Evolutionary conservation across 2,797 vertebrate genomes (phyloP).

Genomic region (Lates japonicus): DNA sequence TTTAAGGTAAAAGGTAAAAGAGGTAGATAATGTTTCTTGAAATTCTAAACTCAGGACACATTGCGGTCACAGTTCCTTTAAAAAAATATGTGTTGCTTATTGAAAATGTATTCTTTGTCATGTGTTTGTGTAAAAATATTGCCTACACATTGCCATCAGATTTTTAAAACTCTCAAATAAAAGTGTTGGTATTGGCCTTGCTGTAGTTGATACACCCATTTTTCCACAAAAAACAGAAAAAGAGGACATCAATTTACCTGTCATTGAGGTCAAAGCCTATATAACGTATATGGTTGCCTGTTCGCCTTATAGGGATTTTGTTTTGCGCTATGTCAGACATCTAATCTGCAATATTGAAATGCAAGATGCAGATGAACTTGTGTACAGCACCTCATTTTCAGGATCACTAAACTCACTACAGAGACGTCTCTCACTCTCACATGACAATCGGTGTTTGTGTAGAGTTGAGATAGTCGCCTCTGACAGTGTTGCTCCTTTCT

Average conservation of each 20-base stretch:
- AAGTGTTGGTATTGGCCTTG: not conserved
- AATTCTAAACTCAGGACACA: not conserved
- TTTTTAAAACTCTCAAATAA: not conserved
- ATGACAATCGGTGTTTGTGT: slow-evolving; percentile 63
- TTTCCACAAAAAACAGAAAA: not conserved
- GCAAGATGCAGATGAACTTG: slow-evolving; percentile 24
- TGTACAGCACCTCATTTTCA: slow-evolving; percentile 47
- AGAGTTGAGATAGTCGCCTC: slow-evolving; percentile 29
- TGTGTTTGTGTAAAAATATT: too few relatives aligned
- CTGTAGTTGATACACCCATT: not conserved
- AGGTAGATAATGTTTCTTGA: not conserved
- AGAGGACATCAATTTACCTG: not conserved
- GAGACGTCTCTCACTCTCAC: slow-evolving; percentile 48
- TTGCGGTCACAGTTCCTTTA: too few relatives aligned
- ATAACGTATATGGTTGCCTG: not conserved
- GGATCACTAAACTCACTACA: slow-evolving; percentile 44
- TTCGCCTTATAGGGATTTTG: slow-evolving; percentile 13
- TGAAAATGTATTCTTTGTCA: not conserved
- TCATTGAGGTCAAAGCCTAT: not conserved
- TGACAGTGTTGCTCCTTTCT: slow-evolving; percentile 55
- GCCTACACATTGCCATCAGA: not conserved
- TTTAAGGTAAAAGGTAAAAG: too few relatives aligned
- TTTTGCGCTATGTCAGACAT: slow-evolving; percentile 4
- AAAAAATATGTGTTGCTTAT: not conserved
- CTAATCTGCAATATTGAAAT: slow-evolving; percentile 18